Percentiles rank a stretch among this genome's conserved stretches.
phyloP scores from a whole-genome alignment of 2,888 invertebrate genomes.

The Calameuta idolon region DNA sequence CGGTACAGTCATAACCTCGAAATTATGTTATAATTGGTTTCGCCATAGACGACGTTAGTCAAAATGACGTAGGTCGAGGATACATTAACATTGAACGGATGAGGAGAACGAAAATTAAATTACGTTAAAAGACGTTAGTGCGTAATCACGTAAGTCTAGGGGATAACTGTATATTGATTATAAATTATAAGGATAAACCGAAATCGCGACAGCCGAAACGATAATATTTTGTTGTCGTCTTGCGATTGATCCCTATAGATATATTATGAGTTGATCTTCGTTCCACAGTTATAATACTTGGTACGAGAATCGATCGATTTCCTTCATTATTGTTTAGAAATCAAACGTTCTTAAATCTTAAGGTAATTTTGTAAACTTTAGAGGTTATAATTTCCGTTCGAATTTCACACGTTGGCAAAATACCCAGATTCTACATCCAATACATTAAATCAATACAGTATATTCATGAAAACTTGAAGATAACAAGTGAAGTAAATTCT shows the following conservation, averaged over 20 bases:
- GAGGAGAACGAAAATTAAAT: not conserved
- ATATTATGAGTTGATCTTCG: not conserved
- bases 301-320: not conserved
- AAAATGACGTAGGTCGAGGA: not conserved
- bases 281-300: not conserved
- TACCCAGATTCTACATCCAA: not conserved
- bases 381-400: not conserved
- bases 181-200: not conserved
- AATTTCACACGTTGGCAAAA: not conserved
- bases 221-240: not conserved
- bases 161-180: not conserved
- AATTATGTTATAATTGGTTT: not conserved
- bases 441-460: not conserved
- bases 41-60: not conserved
- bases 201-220: not conserved
- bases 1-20: not conserved
- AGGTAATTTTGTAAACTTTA: not conserved
- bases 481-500: not conserved
- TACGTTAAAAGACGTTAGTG: not conserved
- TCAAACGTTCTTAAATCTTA: not conserved
- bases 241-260: not conserved
- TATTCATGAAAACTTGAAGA: not conserved
- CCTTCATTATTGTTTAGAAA: not conserved
- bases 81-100: not conserved
- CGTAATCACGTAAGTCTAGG: not conserved